Conservation (phyloP, 2,113 vertebrate species). For the Mola mola region DNA sequence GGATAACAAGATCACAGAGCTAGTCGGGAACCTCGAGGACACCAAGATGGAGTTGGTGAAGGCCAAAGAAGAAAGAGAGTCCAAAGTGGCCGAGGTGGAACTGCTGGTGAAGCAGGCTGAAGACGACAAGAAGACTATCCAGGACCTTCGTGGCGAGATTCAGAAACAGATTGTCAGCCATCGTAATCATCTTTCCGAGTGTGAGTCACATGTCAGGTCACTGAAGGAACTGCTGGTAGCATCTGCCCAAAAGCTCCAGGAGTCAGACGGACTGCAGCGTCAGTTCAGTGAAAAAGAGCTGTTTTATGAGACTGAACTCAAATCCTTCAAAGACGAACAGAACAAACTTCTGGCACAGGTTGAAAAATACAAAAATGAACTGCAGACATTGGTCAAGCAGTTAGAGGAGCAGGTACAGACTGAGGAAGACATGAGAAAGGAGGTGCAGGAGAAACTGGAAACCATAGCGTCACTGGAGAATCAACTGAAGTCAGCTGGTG, state of each 20-base stretch:
- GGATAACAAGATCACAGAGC: slow-evolving; percentile 77
- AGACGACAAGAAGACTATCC: slow-evolving; percentile 79
- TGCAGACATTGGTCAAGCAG: slow-evolving; percentile 73
- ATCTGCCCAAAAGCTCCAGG: slow-evolving; percentile 75
- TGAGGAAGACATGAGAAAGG: slow-evolving; percentile 65
- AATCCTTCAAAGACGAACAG: slow-evolving; percentile 82
- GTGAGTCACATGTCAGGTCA: slow-evolving; percentile 79
- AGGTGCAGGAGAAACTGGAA: slow-evolving; percentile 76
- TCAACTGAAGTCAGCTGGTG: slow-evolving; percentile 68
- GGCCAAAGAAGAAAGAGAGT: slow-evolving; percentile 70
- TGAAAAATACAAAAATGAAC: slow-evolving; percentile 75
- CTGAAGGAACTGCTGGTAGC: slow-evolving; percentile 82
- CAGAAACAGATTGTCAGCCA: slow-evolving; percentile 75
- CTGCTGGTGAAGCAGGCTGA: slow-evolving; percentile 78
- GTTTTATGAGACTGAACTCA: slow-evolving; percentile 82
- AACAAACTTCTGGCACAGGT: slow-evolving; percentile 82
- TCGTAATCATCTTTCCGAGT: slow-evolving; percentile 77
- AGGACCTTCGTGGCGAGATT: slow-evolving; percentile 80
- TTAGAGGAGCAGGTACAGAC: slow-evolving; percentile 70
- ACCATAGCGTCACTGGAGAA: slow-evolving; percentile 77
- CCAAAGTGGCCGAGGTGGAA: slow-evolving; percentile 79
- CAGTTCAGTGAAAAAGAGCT: slow-evolving; percentile 78
- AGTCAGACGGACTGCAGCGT: slow-evolving; percentile 67
- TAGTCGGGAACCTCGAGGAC: slow-evolving; percentile 77
- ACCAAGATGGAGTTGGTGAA: slow-evolving; percentile 77